Base-by-base conservation (phyloP, 35 echinoderm and acorn worm species). In the Heliocidaris erythrogramma region DNA sequence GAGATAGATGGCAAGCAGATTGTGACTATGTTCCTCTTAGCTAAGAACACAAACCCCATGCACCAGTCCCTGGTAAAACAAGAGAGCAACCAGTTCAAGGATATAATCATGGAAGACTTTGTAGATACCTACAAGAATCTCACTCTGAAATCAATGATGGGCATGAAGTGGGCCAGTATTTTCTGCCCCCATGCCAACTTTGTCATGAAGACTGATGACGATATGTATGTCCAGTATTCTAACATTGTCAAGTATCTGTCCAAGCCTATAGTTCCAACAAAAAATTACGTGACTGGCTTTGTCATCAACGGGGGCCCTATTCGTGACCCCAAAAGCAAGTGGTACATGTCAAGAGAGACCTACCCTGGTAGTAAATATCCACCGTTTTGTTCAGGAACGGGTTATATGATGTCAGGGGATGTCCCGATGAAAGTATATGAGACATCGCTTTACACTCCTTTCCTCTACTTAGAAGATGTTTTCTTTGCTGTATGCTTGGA, bases 281-380 rank as follows among this genome's bases (percentile, higher is more conserved):
- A 56, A n/a, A 95, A 95, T 32, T 91, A 95, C 84, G 98, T 95
- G 65, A 94, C 89, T 32, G 98, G 98, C 9, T 97, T 95, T 94
- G 94, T 99, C 30, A 99, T 99, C 17, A 96, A 96, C 31, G 98
- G 98, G 0, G 50, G 78, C 14, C 98, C 98, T 5, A 99, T 99
- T 13, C 90, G 98, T 56, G 98, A 99, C 92, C 97, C 97, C 29
- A 99, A 99, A 88, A 99, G 98, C 42, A 99, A 99, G 60, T 99
- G 98, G 98, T 99, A 96, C 97, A 99, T 99, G 98, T 97, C 98
- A 35, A 95, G 92, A 59, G 92, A 97, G 5, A 85, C 90, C 1
- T 99, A 99, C 84, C 97, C 98, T 0, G 98, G 95, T 48, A 92
- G 53, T 53, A 99, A 85, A 93, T 99, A 99, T 86, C 98, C 98